These are phyloP conservation scores for Otis tarda DNA, from an alignment of 2,113 vertebrate genomes.

Conservation along the genomic window DNA sequence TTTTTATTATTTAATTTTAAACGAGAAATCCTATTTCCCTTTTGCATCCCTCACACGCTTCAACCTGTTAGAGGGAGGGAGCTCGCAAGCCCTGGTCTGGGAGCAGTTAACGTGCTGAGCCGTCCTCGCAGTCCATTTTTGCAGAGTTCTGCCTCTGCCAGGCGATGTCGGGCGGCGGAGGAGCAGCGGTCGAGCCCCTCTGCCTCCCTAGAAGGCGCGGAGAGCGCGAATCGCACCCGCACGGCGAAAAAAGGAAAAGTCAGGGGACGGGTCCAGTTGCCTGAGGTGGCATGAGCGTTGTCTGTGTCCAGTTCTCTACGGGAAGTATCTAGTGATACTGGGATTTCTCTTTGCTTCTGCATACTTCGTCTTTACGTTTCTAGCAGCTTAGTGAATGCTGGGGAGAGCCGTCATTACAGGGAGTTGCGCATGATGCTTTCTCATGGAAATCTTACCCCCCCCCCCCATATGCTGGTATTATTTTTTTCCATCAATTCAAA, in stretches of 20 bases:
- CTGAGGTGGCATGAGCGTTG: neutral
- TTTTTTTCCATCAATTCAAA: neutral
- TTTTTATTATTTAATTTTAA: no score
- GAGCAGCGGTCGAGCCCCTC: neutral
- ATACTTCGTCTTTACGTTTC: neutral
- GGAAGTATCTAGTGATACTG: neutral
- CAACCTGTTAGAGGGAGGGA: accelerated
- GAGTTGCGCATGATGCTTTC: neutral
- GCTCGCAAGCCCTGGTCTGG: accelerated
- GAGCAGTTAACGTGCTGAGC: neutral
- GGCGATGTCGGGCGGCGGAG: neutral
- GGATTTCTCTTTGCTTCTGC: neutral
- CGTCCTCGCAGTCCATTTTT: accelerated
- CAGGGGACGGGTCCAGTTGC: accelerated
- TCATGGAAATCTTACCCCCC: neutral
- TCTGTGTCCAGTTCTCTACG: accelerated
- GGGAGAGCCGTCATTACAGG: neutral
- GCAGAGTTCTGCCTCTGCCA: neutral
- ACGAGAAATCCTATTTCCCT: neutral
- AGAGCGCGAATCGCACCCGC: neutral
- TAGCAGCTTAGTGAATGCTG: neutral
- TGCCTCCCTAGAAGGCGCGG: neutral
- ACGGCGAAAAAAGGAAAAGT: neutral
- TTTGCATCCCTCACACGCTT: accelerated
- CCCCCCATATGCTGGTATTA: neutral